Evolutionary conservation across 2,888 invertebrate genomes (phyloP), one percentile per base, ranked within the genome.

Genomic region (Aricia artaxerxes): DNA sequence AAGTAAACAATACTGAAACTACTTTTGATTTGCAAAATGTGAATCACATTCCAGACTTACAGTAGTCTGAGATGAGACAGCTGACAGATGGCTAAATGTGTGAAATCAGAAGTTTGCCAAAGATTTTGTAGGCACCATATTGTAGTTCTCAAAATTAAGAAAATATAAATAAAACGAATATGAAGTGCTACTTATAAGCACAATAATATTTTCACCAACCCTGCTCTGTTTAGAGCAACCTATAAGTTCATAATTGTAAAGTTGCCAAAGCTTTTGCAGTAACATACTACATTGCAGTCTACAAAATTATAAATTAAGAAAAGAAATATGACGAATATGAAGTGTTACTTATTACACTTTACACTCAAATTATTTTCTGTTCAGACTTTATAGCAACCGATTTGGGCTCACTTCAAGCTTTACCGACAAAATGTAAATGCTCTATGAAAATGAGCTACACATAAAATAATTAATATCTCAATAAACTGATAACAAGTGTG

Each of bases 1-100:
- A 57, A 73, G 73, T 73, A 78, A 78, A 78, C 57, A 57, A 73
- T 73, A 72, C 38, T 38, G 72, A 78, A 9, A 78, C 11, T 73
- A 78, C 38, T 72, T 57, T 73, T 78, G 78, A 73, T 73, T 73
- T 73, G 3, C 5, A 73, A 72, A 44, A 53, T 57, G n/a, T 60
- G 60, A 77, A n/a, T 77, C 24, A 53, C 57, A 13, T 35, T 31
- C n/a, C 53, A 57, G 35, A 77, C 24, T 64, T 64, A 64, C 61
- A 31, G 64, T 64, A n/a, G 24, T 24, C 64, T 31, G 31, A 9
- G 2, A 64, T 31, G 31, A 7, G 64, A 64, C 31, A 31, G 24
- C 2, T 64, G 64, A 64, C 64, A 64, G 9, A 31, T 64, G 64
- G 64, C 64, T 9, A 24, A 61, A 61, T n/a, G 64, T 64, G 24